These are phyloP conservation scores for Popillia japonica DNA, from an alignment of 1,140 invertebrate species.

Conservation along the genomic window DNA sequence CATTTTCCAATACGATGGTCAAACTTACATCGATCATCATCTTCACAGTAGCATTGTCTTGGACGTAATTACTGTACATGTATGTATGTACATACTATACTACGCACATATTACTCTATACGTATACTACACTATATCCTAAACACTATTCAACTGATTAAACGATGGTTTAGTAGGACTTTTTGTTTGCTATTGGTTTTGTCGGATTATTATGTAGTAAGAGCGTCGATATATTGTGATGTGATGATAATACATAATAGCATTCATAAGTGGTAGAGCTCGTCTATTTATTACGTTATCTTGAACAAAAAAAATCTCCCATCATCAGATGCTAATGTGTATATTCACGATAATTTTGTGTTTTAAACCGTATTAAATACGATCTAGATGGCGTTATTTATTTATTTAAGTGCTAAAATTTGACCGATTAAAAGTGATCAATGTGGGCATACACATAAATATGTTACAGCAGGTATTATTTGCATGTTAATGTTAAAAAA, in stretches of 20 bases:
- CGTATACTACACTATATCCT: background rate
- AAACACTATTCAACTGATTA: background rate
- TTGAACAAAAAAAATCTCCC: background rate
- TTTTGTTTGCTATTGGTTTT: no score
- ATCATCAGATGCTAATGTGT: no score
- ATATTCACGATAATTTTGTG: no score
- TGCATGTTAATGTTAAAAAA: no score
- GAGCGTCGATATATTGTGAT: background rate
- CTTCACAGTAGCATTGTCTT: background rate
- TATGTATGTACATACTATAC: background rate
- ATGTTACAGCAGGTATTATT: no score
- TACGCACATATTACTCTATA: background rate
- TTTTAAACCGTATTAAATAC: no score
- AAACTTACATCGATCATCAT: background rate
- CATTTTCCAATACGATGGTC: background rate
- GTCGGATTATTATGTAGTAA: background rate
- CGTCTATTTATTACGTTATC: slow-evolving; percentile 1
- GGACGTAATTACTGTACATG: no score
- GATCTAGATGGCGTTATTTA: no score
- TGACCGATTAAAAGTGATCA: no score
- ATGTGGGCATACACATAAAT: no score
- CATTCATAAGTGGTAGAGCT: background rate
- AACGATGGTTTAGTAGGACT: no score
- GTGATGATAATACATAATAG: background rate
- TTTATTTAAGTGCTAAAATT: no score